Conservation (phyloP, 30 jellyfish, hydroid and myxozoan genomes). For the Pseudorhiza aurosa region DNA sequence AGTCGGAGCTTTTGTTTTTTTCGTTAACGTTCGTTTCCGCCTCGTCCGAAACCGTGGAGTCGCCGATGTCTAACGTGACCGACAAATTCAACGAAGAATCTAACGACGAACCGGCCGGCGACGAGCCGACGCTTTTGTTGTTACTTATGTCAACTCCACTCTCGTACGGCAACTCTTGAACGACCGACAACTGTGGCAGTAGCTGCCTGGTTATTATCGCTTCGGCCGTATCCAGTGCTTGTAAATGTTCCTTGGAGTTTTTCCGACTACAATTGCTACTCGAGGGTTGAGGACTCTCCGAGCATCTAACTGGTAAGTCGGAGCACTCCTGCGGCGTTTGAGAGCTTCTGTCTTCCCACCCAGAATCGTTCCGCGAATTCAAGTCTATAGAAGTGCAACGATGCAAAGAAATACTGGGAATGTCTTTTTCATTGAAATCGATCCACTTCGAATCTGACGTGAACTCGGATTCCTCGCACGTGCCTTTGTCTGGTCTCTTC, state of each 20-base stretch:
- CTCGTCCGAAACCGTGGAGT: neutral
- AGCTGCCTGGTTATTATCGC: neutral
- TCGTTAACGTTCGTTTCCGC: neutral
- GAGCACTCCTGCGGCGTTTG: neutral
- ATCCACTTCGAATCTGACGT: neutral
- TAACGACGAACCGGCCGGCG: neutral
- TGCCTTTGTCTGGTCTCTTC: neutral
- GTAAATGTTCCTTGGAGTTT: neutral
- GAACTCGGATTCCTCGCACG: neutral
- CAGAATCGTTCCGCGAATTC: neutral
- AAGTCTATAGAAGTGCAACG: neutral
- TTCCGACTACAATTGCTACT: neutral
- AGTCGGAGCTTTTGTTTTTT: neutral
- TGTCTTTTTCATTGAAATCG: too few species aligned
- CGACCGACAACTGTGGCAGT: slow-evolving; percentile 9
- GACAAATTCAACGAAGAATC: slow-evolving; percentile 5
- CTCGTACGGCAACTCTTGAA: neutral
- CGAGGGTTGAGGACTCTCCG: neutral
- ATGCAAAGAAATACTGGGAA: too few species aligned
- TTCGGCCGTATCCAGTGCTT: neutral
- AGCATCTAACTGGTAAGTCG: neutral
- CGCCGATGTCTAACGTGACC: neutral
- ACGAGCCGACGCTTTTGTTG: neutral
- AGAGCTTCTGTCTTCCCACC: neutral
- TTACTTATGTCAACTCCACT: neutral